These are phyloP conservation scores for Colletes gigas DNA, from an alignment of 1,140 invertebrate species.

Conservation along the genomic window DNA sequence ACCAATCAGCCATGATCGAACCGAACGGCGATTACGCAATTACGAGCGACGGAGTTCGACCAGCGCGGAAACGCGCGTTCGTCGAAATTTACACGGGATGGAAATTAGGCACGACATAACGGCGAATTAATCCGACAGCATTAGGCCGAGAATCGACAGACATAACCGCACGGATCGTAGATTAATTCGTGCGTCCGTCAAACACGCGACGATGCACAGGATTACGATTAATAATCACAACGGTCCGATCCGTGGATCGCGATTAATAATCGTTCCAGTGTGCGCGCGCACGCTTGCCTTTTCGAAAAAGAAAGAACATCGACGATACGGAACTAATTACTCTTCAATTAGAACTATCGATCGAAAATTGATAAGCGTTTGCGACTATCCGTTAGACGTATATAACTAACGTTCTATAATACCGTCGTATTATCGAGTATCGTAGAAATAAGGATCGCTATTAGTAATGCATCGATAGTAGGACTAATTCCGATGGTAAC, in stretches of 20 bases:
- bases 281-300: too few species aligned
- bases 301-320: conserved; percentile 5
- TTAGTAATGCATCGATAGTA: conserved; percentile 24
- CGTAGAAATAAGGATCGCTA: conserved; percentile 21
- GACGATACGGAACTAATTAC: conserved; percentile 30
- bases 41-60: not conserved
- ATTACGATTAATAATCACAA: conserved; percentile 53
- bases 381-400: not conserved
- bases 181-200: conserved; percentile 52
- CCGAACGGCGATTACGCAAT: conserved; percentile 1
- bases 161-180: conserved; percentile 14
- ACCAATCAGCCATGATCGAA: not conserved
- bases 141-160: conserved; percentile 41
- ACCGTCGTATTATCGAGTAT: conserved; percentile 1
- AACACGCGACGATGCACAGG: conserved; percentile 30
- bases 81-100: conserved; percentile 21
- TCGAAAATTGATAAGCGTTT: conserved; percentile 32
- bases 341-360: conserved; percentile 36
- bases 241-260: conserved; percentile 6
- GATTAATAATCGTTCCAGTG: conserved; percentile 39
- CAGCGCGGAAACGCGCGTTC: not conserved
- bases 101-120: conserved; percentile 34
- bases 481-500: conserved; percentile 46
- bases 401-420: too few species aligned
- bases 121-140: conserved; percentile 38